Base-by-base conservation (phyloP, 2,113 vertebrate species). In the Ophthalmolycus amberensis region DNA sequence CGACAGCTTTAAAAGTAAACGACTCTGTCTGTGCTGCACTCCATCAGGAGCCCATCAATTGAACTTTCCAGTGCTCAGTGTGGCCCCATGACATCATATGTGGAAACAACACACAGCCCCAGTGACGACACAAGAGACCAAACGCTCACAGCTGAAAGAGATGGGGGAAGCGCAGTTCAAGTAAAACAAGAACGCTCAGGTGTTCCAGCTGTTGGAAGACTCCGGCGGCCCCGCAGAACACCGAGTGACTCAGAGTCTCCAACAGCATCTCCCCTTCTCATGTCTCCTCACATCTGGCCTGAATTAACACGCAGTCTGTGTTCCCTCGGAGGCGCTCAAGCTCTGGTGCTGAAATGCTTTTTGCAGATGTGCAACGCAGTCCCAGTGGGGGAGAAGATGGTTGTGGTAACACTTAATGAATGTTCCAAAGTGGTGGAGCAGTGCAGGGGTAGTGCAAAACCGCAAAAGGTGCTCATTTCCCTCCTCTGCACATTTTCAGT, bases 151-250 rank as follows among this genome's bases (percentile, higher is more conserved):
- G 50, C 3, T 42, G 20, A 14, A 29, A 34, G 54, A 58, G 66
- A 72, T 40, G 62, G 14, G 63, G 87, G 72, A 78, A 82, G 60
- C 2, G 25, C 59, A 79, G 83, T 69, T 88, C 79, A 90, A 83
- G 90, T 88, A 73, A 86, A 93, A 91, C 90, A 93, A 83, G 91
- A 85, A 42, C 25, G 27, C 89, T 94, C 92, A 94, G 94, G 94
- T 95, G 92, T 92, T 90, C 90, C 84, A 85, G 77, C 69, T 20
- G 74, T 76, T 77, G 74, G 73, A 77, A 83, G 84, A 87, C 84
- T 75, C 79, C 73, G 48, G 65, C 71, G 54, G 71, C 34, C 79
- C 75, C 38, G 65, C 74, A 56, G 74, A 64, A n/a, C 71, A 37
- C 67, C 70, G 16, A 62, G 69, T 83, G 87, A 88, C 85, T 86